Evolutionary conservation across 1,140 invertebrate species (phyloP), one percentile per base, ranked within the genome.

Genomic region (Halictus rubicundus): DNA sequence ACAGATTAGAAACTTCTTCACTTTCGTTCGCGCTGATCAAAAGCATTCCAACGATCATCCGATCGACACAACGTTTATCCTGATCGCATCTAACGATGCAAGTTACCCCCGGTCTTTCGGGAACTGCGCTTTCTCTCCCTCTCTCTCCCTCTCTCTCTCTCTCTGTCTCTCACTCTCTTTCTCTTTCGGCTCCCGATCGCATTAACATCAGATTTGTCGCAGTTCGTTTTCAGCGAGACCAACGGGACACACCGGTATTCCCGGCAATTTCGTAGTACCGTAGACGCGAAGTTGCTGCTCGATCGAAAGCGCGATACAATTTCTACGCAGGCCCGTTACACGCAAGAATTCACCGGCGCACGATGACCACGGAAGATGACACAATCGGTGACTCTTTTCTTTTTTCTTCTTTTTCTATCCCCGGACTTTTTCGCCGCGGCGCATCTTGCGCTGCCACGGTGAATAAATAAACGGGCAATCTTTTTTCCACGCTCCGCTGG

Each of bases 1-100:
- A 46, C 68, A 76, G 78, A 86, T 82, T 70, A 83, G 80, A 68
- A 57, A 83, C 68, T 86, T 83, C 81, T 86, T 87, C 78, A 72
- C 42, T 80, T 76, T 86, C 81, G 68, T 81, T 83, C 37, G 21
- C 10, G 52, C 57, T 63, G 80, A 85, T 61, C 71, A 72, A 82
- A 77, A 81, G 16, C 39, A 21, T 75, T 27, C 74, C 52, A 19
- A 46, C 68, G 60, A 72, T 78, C 76, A 49, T 54, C 46, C 46
- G 71, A 32, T 61, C 49, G 42, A 37, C 46, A 14, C 27, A 14
- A 46, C 57, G 42, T 68, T 77, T 77, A 69, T 77, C 37, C 74
- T 23, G 7, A 23, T 39, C 21, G 32, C 25, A 12, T 27, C 46
- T 27, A 59, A 19, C 60, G 76, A 73, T 49, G 77, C 70, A 19